Conservation (phyloP, 2,113 vertebrate genomes). For the Semnornis frantzii region DNA sequence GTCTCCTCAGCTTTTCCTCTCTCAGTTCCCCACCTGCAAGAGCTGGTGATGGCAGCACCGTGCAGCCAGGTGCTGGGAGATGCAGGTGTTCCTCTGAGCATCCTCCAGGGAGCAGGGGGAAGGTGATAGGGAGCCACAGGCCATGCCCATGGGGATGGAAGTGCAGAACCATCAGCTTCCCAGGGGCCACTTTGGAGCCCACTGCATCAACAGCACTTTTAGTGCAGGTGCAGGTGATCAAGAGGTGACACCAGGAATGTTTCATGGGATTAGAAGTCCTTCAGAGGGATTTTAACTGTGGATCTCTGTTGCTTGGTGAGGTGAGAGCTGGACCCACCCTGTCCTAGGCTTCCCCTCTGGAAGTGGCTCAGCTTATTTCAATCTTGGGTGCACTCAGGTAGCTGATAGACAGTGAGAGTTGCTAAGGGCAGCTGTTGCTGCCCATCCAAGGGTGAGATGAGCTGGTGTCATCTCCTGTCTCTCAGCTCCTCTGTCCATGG, state of each 20-base stretch:
- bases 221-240: background rate
- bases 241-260: background rate
- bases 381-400: rapidly evolving
- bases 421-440: rapidly evolving
- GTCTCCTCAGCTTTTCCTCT: background rate
- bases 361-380: background rate
- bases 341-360: background rate
- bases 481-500: background rate
- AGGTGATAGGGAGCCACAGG: background rate
- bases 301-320: background rate
- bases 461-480: rapidly evolving
- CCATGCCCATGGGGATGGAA: background rate
- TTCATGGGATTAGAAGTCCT: background rate
- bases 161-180: background rate
- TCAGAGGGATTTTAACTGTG: background rate
- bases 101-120: rapidly evolving
- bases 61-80: background rate
- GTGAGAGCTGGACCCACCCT: background rate
- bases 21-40: background rate
- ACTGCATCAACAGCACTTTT: background rate
- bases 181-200: background rate
- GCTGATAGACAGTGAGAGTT: rapidly evolving
- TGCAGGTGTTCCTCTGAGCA: background rate
- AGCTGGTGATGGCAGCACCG: background rate
- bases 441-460: background rate